phyloP scores from a whole-genome alignment of 2,888 invertebrate genomes.

The Sinotaia quadrata region DNA sequence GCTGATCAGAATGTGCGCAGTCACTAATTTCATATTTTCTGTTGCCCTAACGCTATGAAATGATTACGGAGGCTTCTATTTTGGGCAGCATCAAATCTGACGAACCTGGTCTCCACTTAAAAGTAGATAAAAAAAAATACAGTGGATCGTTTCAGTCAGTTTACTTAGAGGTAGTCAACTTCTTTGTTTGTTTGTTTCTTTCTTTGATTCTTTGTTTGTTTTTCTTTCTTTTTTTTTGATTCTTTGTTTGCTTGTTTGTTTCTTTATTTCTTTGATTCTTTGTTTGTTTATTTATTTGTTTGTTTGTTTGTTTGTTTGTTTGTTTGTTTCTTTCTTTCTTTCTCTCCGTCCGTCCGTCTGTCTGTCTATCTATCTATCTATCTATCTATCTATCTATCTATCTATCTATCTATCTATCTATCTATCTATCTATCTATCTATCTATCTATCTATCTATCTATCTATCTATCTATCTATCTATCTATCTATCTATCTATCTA shows the following conservation, averaged over 20 bases:
- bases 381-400: background rate
- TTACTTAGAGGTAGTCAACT: conserved; percentile 4
- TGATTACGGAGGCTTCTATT: no score
- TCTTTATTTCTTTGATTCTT: conserved; percentile 4
- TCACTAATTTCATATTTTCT: no score
- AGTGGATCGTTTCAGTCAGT: no score
- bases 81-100: no score
- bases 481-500: no score
- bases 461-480: background rate
- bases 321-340: background rate
- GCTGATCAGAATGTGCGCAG: no score
- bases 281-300: conserved; percentile 5
- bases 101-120: no score
- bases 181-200: conserved; percentile 19
- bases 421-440: conserved; percentile 9
- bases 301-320: background rate
- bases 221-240: background rate
- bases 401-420: background rate
- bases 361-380: no score
- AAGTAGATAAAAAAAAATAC: no score
- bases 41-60: no score
- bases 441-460: background rate
- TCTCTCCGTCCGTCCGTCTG: no score
- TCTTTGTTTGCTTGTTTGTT: background rate
- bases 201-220: conserved; percentile 4